phyloP scores from a whole-genome alignment of 2,888 invertebrate species.

The Drosophila nigricruria region DNA sequence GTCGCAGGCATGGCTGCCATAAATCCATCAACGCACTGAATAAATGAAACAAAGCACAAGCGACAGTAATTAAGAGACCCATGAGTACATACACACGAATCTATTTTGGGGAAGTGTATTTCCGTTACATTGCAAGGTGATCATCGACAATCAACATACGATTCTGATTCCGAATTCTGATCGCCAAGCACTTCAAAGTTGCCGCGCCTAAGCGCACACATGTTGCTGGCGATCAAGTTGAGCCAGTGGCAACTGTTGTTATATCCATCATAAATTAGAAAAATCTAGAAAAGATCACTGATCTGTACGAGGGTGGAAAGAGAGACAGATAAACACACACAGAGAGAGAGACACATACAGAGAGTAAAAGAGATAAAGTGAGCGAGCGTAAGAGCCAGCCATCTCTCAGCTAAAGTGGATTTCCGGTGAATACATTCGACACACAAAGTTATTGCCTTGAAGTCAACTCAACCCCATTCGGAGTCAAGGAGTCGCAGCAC shows the following conservation, averaged over 20 bases:
- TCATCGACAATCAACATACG: slow-evolving; percentile 63
- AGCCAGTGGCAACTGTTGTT: slow-evolving; percentile 59
- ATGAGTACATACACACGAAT: slow-evolving; percentile 37
- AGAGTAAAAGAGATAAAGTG: slow-evolving; percentile 24
- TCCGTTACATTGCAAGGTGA: slow-evolving; percentile 72
- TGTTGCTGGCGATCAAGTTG: slow-evolving; percentile 68
- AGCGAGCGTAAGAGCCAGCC: slow-evolving; percentile 27
- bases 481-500: slow-evolving; percentile 17
- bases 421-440: slow-evolving; percentile 79
- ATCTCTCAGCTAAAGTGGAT: slow-evolving; percentile 78
- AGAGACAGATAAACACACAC: slow-evolving; percentile 13
- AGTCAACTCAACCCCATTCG: slow-evolving; percentile 39
- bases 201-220: slow-evolving; percentile 60
- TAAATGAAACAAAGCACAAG: slow-evolving; percentile 67
- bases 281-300: slow-evolving; percentile 59
- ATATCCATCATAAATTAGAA: slow-evolving; percentile 69
- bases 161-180: slow-evolving; percentile 35
- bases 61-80: slow-evolving; percentile 68
- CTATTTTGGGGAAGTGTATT: slow-evolving; percentile 53
- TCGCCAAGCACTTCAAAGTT: slow-evolving; percentile 60
- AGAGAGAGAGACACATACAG: slow-evolving; percentile 30
- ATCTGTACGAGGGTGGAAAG: slow-evolving; percentile 40
- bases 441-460: slow-evolving; percentile 28
- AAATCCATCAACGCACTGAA: slow-evolving; percentile 73
- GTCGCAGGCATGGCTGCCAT: slow-evolving; percentile 68